phyloP scores from a whole-genome alignment of 2,888 invertebrate genomes.

The Neoascia interrupta region DNA sequence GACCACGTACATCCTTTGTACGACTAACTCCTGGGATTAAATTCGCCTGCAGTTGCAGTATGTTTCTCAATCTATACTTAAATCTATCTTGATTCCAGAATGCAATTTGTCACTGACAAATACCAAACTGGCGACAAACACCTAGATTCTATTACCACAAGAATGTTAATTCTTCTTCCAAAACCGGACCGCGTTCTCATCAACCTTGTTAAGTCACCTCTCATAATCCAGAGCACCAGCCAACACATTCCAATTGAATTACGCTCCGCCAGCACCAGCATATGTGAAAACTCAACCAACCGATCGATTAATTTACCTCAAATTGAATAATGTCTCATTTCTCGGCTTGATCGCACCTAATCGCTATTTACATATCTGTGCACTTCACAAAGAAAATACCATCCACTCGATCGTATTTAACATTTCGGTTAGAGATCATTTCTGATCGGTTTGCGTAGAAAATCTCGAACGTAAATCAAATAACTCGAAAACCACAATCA shows the following conservation, averaged over 20 bases:
- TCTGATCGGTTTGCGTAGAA: neutral
- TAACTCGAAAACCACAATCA: slow-evolving; percentile 64
- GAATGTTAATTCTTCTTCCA: no score
- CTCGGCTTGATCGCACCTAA: slow-evolving; percentile 49
- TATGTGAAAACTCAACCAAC: slow-evolving; percentile 14
- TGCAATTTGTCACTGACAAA: no score
- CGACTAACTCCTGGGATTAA: no score
- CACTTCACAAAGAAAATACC: neutral
- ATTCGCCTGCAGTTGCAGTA: no score
- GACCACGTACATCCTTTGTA: no score
- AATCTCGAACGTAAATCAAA: slow-evolving; percentile 49
- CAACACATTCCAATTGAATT: slow-evolving; percentile 24
- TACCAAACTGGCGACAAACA: no score
- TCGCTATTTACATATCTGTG: slow-evolving; percentile 55
- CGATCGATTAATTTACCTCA: slow-evolving; percentile 60
- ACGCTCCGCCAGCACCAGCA: neutral
- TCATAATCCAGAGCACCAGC: slow-evolving; percentile 4
- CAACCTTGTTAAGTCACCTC: slow-evolving; percentile 30
- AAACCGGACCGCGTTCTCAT: no score
- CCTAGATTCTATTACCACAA: no score
- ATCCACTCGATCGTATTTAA: slow-evolving; percentile 27
- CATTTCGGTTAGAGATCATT: slow-evolving; percentile 39
- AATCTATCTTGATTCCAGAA: no score
- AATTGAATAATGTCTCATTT: slow-evolving; percentile 57
- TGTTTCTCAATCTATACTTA: no score